A percentile compares a stretch with the other conserved stretches of the same genome.
Evolutionary conservation across 2,888 invertebrate species (phyloP).

Genomic region (Cheilosia impressa): DNA sequence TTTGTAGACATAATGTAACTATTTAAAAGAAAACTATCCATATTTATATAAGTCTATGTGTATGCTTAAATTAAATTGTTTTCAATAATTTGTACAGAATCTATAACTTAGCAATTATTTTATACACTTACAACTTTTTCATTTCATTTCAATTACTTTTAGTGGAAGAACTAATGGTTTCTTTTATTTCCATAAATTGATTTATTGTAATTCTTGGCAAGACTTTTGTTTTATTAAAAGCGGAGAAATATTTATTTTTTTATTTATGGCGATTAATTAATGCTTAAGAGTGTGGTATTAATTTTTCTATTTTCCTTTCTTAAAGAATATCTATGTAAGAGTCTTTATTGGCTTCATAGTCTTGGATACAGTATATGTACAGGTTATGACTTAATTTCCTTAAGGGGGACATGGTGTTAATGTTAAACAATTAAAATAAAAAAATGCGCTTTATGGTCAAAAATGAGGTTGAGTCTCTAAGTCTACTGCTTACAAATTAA

Average conservation of each 20-base stretch:
- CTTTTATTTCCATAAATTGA: conserved; percentile 21
- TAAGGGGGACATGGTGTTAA: conserved; percentile 41
- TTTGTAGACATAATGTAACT: conserved; percentile 51
- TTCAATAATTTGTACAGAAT: conserved; percentile 66
- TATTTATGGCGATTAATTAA: conserved; percentile 69
- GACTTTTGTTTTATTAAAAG: conserved; percentile 45
- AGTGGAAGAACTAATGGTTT: conserved; percentile 61
- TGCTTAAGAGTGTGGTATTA: conserved; percentile 24
- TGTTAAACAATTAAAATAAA: conserved; percentile 38
- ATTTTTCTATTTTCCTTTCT: conserved; percentile 33
- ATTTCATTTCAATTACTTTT: conserved; percentile 12
- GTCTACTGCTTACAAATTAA: conserved; percentile 76
- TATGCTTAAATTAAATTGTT: conserved; percentile 26
- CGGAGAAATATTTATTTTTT: conserved; percentile 22
- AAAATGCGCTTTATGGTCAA: conserved; percentile 54
- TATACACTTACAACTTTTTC: conserved; percentile 46
- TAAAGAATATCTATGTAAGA: conserved; percentile 77
- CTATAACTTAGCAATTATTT: conserved; percentile 34
- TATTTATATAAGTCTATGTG: conserved; percentile 21
- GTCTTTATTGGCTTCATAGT: conserved; percentile 84
- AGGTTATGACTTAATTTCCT: conserved; percentile 61
- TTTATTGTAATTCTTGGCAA: conserved; percentile 62
- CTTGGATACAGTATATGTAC: conserved; percentile 77
- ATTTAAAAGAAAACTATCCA: conserved; percentile 6
- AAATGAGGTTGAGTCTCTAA: conserved; percentile 63